phyloP scores from a whole-genome alignment of 2,888 invertebrate genomes.

The Euplagia quadripunctaria region DNA sequence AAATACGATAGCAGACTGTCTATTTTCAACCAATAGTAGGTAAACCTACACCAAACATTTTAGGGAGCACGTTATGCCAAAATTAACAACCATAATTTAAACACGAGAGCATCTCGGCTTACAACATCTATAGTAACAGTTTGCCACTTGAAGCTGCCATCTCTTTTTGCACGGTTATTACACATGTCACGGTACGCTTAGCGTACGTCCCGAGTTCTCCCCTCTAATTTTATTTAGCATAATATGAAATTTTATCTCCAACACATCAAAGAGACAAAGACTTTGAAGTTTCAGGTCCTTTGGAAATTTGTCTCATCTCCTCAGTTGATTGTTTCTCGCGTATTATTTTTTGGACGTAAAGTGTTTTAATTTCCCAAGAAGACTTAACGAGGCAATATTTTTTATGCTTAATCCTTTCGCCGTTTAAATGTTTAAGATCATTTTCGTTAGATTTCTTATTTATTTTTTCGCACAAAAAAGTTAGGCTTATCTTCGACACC shows the following conservation, averaged over 20 bases:
- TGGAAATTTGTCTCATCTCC: conserved; percentile 52
- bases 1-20: background rate
- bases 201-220: conserved; percentile 58
- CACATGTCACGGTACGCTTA: conserved; percentile 68
- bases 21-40: background rate
- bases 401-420: no score
- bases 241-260: conserved; percentile 74
- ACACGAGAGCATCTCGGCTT: conserved; percentile 34
- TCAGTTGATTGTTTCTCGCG: conserved; percentile 40
- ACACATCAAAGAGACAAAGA: conserved; percentile 68
- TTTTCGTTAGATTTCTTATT: background rate
- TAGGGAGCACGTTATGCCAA: background rate
- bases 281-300: conserved; percentile 64
- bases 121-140: conserved; percentile 38
- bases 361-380: background rate
- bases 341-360: no score
- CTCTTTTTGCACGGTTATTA: conserved; percentile 73
- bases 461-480: background rate
- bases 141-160: conserved; percentile 56
- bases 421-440: no score
- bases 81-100: conserved; percentile 30
- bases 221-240: conserved; percentile 77
- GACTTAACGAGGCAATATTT: no score
- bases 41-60: background rate
- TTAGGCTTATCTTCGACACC: background rate